phyloP scores from a whole-genome alignment of 2,797 vertebrate species.

The Steatocranus sp. region DNA sequence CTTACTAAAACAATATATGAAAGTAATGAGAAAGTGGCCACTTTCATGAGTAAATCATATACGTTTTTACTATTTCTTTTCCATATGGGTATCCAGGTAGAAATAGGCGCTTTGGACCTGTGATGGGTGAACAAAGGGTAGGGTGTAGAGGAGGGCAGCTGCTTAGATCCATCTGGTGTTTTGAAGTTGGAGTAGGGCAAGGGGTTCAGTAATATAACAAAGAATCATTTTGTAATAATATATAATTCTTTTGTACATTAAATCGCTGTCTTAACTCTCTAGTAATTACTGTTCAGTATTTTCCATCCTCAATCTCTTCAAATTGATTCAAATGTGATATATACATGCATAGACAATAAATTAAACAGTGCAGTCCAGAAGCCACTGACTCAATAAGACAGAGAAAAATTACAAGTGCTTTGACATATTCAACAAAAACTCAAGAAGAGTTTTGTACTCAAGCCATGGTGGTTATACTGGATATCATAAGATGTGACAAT shows the following conservation, averaged over 20 bases:
- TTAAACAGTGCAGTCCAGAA: background rate
- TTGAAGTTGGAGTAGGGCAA: background rate
- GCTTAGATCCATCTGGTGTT: constrained; percentile 35
- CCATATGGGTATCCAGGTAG: constrained; percentile 31
- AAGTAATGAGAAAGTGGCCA: too few relatives aligned
- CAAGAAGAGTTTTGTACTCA: background rate
- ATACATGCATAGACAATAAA: background rate
- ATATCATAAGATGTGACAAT: background rate
- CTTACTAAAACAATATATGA: too few relatives aligned
- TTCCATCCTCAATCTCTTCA: background rate
- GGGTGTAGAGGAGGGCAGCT: constrained; percentile 16
- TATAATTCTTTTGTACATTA: background rate
- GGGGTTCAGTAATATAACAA: background rate
- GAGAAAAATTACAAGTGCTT: background rate
- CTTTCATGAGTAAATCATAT: too few relatives aligned
- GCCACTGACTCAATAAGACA: background rate
- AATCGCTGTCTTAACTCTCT: background rate
- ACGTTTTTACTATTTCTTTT: too few relatives aligned
- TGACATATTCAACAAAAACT: background rate
- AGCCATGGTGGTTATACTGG: background rate
- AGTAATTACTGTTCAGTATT: background rate
- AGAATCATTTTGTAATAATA: background rate
- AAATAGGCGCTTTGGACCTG: constrained; percentile 3
- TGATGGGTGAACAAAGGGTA: constrained; percentile 15
- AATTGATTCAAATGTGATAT: background rate